Base-by-base conservation (phyloP, 1,140 invertebrate genomes). In the Lineus longissimus region DNA sequence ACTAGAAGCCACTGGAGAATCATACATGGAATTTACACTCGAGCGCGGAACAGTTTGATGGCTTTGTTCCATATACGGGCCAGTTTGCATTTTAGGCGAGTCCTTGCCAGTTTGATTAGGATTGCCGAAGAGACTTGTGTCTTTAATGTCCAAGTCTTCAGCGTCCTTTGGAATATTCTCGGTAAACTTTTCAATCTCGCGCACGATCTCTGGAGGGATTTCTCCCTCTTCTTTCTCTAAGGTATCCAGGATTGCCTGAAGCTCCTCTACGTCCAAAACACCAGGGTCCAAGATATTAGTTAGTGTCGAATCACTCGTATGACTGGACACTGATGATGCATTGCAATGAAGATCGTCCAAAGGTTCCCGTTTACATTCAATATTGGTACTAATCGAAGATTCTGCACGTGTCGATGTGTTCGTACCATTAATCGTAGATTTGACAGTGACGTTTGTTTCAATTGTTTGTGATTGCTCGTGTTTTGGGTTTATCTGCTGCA, bases 391-490 rank as follows among this genome's bases (percentile, higher is more conserved):
- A 7, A 70, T 68, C 69, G 60, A 64, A 7, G 55, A 27, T 13
- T 59, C 61, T 23, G 36, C 70, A n/a, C 64, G 68, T 2, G 64
- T 31, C 68, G 76, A 55, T 68, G 74, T 27, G 90, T 88, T 51
- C n/a, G 47, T 51, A 36, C 33, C 33, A 73, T 92, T 92, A 33
- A 91, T 89, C 59, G 92, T 84, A 0, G 92, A 90, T 75, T 93
- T 94, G 36, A 94, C 91, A 7, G 91, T 93, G n/a, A 94, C 91
- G 82, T 93, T 94, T 47, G 92, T 93, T 30, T 91, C 92, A 58
- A 93, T 93, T 76, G 92, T 91, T 72, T 93, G 91, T n/a, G 90
- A 88, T 71, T 91, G 90, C 7, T 89, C 89, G 31, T 75, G 90
- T 89, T 29, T 89, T 87, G 41, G 88, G 27, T 90, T 92, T 73